phyloP scores from a whole-genome alignment of 1,140 invertebrate species.

The Drosophila ananassae region DNA sequence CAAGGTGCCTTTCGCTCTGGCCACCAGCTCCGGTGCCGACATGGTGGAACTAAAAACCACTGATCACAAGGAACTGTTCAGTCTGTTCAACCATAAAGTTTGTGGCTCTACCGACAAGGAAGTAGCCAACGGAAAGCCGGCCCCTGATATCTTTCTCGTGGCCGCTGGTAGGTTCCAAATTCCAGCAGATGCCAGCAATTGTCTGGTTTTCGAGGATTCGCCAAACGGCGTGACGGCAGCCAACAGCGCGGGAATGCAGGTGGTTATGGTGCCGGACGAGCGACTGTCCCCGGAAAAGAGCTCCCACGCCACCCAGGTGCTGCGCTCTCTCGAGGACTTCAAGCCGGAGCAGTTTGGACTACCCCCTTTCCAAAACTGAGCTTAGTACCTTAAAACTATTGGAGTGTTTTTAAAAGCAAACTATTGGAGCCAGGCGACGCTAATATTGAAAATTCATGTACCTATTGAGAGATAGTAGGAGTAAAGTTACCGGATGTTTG shows the following conservation, averaged over 20 bases:
- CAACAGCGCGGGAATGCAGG: slow-evolving; percentile 93
- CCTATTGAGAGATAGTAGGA: slow-evolving; percentile 10
- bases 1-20: slow-evolving; percentile 93
- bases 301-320: slow-evolving; percentile 89
- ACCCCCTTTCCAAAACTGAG: slow-evolving; percentile 87
- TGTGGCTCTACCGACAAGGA: slow-evolving; percentile 94
- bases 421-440: slow-evolving; percentile 33
- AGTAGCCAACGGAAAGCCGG: slow-evolving; percentile 95
- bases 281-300: slow-evolving; percentile 87
- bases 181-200: slow-evolving; percentile 89
- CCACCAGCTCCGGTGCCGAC: slow-evolving; percentile 93
- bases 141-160: slow-evolving; percentile 96
- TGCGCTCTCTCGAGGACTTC: slow-evolving; percentile 92
- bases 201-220: slow-evolving; percentile 97
- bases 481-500: slow-evolving; percentile 8
- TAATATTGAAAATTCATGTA: slow-evolving; percentile 33
- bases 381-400: background rate
- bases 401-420: slow-evolving; percentile 5
- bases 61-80: slow-evolving; percentile 89
- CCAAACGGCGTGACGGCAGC: slow-evolving; percentile 93
- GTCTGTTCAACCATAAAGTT: slow-evolving; percentile 92
- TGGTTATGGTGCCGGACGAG: slow-evolving; percentile 93
- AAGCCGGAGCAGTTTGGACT: slow-evolving; percentile 94
- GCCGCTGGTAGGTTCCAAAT: slow-evolving; percentile 92
- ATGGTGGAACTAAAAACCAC: slow-evolving; percentile 92